A percentile compares a stretch with the other conserved stretches of the same genome.
Conservation (phyloP, 2,888 invertebrate species). For the Caenorhabditis sp. region DNA sequence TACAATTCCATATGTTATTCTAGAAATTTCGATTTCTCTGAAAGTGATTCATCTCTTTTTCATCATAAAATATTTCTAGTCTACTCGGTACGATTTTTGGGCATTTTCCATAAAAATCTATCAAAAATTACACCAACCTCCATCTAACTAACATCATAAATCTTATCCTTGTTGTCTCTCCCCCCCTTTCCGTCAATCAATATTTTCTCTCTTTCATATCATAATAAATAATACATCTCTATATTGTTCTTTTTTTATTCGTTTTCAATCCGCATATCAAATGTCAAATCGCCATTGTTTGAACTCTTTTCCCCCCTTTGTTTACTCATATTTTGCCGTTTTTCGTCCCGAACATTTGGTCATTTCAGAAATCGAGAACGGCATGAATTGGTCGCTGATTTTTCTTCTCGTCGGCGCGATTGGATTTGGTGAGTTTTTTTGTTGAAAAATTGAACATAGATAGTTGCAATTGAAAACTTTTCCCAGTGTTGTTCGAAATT, state of each 20-base stretch:
- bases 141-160: neutral
- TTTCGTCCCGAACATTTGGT: neutral
- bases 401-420: neutral
- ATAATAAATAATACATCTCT: neutral
- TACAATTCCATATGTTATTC: too few relatives aligned
- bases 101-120: too few relatives aligned
- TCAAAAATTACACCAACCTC: neutral
- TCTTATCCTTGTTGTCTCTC: neutral
- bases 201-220: neutral
- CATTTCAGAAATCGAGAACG: neutral
- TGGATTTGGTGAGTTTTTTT: neutral
- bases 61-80: too few relatives aligned
- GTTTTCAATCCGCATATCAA: neutral
- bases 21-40: too few relatives aligned
- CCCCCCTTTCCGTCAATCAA: neutral
- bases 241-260: neutral
- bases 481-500: too few relatives aligned
- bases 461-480: too few relatives aligned
- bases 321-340: neutral
- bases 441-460: neutral
- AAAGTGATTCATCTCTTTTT: too few relatives aligned
- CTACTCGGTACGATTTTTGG: too few relatives aligned
- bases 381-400: neutral
- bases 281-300: neutral
- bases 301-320: neutral